Evolutionary conservation across 2,888 invertebrate genomes (phyloP), one percentile per base, ranked within the genome.

Genomic region (Zaprionus lineosus): DNA sequence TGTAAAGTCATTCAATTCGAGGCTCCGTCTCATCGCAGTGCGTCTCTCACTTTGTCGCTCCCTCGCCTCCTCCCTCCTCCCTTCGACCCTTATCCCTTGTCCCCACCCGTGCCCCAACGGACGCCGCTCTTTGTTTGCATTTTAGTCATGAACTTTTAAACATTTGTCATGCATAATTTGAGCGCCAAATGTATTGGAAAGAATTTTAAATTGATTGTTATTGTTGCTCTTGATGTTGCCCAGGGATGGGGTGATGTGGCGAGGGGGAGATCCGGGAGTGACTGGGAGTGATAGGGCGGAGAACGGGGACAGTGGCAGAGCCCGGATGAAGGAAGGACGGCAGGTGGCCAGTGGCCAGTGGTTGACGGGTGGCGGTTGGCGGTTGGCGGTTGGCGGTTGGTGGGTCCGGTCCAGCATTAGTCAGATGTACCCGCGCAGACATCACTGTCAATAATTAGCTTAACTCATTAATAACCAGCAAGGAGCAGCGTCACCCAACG

Each of bases 121-220:
- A 3, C 28, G 12, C 6, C 47, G 64, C 60, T 52, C 71, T 62
- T 72, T 82, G 74, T 84, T 82, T 74, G 83, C 63, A 71, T 74
- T 84, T 76, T 82, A 83, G 79, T 77, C 82, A 84, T 82, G 83
- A 84, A 84, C 73, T 78, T 85, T 85, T 74, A 74, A 76, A 47
- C 78, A 85, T 84, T 84, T 82, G 79, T 76, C 86, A 86, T 86
- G 86, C 86, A 86, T 85, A 86, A 86, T 86, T 86, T 86, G 81
- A 66, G 66, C 73, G 56, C 66, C 71, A 84, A 86, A 86, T 86
- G 86, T 86, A 86, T 86, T 82, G 86, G 86, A 86, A 86, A 79
- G 72, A 86, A 86, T 84, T 82, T 82, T 68, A 86, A 86, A 85
- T 86, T 85, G 86, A 86, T 84, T 84, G 84, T 79, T 75, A 69